Evolutionary conservation across 2,113 vertebrate genomes (phyloP).

Genomic region (Tragulus kanchil): DNA sequence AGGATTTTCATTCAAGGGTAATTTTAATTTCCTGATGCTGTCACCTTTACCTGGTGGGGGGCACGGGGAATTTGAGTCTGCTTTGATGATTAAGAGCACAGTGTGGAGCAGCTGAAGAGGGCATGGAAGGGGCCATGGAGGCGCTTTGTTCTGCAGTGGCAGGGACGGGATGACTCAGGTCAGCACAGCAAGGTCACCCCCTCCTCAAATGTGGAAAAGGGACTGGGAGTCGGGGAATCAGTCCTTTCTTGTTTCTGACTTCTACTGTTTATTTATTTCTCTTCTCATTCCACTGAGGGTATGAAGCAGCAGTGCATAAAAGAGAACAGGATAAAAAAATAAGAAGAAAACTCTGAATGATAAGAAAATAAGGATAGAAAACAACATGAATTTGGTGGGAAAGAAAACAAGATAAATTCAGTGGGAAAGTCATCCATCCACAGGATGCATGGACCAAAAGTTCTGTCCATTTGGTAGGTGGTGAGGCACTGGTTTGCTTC

Average conservation of each 20-base stretch:
- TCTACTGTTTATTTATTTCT: not conserved
- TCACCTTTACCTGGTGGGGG: not conserved
- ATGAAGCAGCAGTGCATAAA: not conserved
- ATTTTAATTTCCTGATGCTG: not conserved
- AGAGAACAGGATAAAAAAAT: not conserved
- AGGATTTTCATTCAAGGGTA: not conserved
- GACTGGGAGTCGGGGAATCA: not conserved
- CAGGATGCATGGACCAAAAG: accelerated
- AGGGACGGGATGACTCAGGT: not conserved
- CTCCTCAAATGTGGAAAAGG: not conserved
- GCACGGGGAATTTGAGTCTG: not conserved
- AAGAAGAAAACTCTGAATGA: not conserved
- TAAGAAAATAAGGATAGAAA: not conserved
- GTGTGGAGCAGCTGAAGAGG: not conserved
- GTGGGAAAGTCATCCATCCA: not conserved
- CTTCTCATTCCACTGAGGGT: not conserved
- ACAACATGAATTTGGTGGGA: not conserved
- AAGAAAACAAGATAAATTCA: not conserved
- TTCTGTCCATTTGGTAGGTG: not conserved
- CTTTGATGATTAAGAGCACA: not conserved
- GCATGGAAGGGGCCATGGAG: accelerated
- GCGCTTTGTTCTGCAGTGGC: not conserved
- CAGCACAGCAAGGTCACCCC: not conserved
- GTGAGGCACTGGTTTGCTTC: not conserved
- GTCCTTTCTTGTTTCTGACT: not conserved